Conservation (phyloP, 1,140 invertebrate species). For the Penaeus japonicus region DNA sequence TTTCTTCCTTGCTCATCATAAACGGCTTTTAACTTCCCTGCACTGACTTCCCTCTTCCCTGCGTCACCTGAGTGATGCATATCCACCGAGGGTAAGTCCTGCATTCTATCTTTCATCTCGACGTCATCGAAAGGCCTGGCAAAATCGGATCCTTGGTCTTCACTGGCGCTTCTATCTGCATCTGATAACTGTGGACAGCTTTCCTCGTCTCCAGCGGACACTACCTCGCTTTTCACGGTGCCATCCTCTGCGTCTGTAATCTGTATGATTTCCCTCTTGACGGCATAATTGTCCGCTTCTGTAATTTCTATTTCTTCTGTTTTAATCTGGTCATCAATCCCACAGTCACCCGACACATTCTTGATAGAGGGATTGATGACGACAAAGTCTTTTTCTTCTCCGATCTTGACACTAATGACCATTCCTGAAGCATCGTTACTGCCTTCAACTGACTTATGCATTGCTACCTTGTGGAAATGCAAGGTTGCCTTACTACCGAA, state of each 20-base stretch:
- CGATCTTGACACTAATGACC: constrained; percentile 35
- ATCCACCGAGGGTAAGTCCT: too few relatives aligned
- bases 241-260: neutral
- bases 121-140: too few relatives aligned
- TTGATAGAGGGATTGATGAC: constrained; percentile 24
- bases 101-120: too few relatives aligned
- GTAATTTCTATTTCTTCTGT: neutral
- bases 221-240: neutral
- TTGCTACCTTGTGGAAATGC: neutral
- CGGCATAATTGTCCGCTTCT: neutral
- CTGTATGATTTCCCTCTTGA: neutral
- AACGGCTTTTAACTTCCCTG: neutral
- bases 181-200: too few relatives aligned
- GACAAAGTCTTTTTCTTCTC: constrained; percentile 32
- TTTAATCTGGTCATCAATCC: neutral
- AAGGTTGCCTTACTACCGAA: neutral
- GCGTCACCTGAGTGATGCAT: too few relatives aligned
- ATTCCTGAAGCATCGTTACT: neutral
- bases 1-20: constrained; percentile 20
- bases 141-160: too few relatives aligned
- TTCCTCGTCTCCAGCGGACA: neutral
- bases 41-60: neutral
- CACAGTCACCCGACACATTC: neutral
- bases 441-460: neutral
- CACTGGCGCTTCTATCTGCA: too few relatives aligned